Base-by-base conservation (phyloP, 2,888 invertebrate species). In the Idaea biselata region DNA sequence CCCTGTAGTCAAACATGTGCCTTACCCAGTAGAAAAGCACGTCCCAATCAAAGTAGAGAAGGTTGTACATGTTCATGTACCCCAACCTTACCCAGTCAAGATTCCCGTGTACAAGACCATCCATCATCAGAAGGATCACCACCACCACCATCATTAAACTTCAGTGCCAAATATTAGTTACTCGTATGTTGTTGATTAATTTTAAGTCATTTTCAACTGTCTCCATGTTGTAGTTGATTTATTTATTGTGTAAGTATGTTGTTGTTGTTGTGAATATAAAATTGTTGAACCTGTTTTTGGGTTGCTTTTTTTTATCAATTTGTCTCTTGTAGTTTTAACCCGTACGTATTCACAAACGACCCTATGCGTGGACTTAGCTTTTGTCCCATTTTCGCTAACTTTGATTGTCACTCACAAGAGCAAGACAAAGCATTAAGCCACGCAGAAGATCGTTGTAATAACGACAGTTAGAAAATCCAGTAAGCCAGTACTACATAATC, bases 71-170 rank as follows among this genome's bases (percentile, higher is more conserved):
- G 95, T 97, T 3, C 95, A 96, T 72, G 94, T 97, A 44, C 96
- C 96, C 33, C 95, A 96, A 69, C 96, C 96, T 6, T 95, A 95
- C 81, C 96, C 97, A 18, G 94, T 96, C 3, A 95, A 95, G 80
- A 94, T 96, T 63, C 96, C 95, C 60, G 93, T 96, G 16, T 89
- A 94, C 70, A 94, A 94, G 75, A 94, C 94, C 69, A 93, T 94
- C 68, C 91, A 94, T 61, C 94, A 94, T 62, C 94, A 94, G 79
- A 93, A 93, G 71, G 80, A 82, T 68, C 89, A 88, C 68, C 84
- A 86, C 73, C 84, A 86, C 73, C 72, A 70, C 11, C 44, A 73
- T 67, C 73, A 63, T 61, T 69, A 68, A 74, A 65, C 68, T 68
- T 65, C 69, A 61, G 80, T 80, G 83, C 83, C 83, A 72, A 68